phyloP scores from a whole-genome alignment of 2,888 invertebrate genomes.

The Ophion ellenae region DNA sequence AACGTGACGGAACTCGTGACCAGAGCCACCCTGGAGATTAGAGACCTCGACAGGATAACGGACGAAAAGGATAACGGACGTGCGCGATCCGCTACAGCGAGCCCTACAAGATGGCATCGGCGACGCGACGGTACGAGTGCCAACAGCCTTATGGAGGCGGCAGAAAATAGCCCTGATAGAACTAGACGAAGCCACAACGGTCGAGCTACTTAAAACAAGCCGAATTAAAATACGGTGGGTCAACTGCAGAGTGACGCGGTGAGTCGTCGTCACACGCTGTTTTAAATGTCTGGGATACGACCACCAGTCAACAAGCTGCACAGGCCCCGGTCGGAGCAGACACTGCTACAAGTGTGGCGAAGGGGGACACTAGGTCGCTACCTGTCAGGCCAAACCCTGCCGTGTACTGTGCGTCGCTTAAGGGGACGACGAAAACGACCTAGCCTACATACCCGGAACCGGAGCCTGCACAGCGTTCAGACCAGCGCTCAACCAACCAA shows the following conservation, averaged over 20 bases:
- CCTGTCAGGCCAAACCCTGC: constrained; percentile 47
- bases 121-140: constrained; percentile 40
- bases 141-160: constrained; percentile 18
- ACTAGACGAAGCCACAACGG: not conserved
- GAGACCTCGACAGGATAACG: constrained; percentile 54
- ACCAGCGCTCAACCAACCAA: constrained; percentile 47
- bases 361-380: constrained; percentile 59
- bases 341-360: constrained; percentile 68
- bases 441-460: constrained; percentile 57
- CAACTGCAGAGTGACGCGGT: constrained; percentile 35
- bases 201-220: not conserved
- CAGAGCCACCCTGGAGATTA: constrained; percentile 43
- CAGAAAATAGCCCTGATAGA: constrained; percentile 12
- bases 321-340: constrained; percentile 60
- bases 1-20: constrained; percentile 15
- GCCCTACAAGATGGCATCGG: not conserved
- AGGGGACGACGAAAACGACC: not conserved
- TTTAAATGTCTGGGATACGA: constrained; percentile 64
- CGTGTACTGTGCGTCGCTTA: constrained; percentile 65
- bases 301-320: constrained; percentile 46
- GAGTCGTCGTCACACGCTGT: constrained; percentile 59
- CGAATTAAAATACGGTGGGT: constrained; percentile 46
- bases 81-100: constrained; percentile 35
- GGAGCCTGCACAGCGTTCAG: constrained; percentile 45
- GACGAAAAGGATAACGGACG: constrained; percentile 40